phyloP scores from a whole-genome alignment of 1,140 invertebrate species.

The Cheumatopsyche charites region DNA sequence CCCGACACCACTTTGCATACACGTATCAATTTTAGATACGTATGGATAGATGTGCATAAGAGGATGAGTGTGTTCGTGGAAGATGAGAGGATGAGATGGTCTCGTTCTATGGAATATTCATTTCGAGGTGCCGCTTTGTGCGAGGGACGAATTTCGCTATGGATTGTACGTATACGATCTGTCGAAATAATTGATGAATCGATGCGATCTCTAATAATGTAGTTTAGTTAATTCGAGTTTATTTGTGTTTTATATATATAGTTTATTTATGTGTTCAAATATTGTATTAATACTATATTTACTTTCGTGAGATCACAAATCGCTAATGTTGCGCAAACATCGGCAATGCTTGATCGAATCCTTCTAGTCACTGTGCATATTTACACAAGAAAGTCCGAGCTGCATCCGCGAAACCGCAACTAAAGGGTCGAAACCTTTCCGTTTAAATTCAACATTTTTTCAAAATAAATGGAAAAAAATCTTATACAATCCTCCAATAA shows the following conservation, averaged over 20 bases:
- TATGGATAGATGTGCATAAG: background rate
- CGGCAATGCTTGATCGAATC: background rate
- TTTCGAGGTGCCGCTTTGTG: too few relatives aligned
- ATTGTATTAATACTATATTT: background rate
- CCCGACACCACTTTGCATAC: slow-evolving; percentile 43
- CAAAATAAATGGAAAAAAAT: background rate
- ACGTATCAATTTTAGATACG: slow-evolving; percentile 45
- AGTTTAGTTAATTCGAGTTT: too few relatives aligned
- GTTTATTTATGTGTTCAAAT: too few relatives aligned
- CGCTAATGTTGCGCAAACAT: slow-evolving; percentile 19
- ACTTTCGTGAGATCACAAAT: slow-evolving; percentile 8
- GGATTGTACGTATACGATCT: too few relatives aligned
- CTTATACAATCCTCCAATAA: too few relatives aligned
- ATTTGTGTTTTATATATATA: too few relatives aligned
- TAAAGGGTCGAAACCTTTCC: background rate
- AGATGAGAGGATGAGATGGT: slow-evolving; percentile 12
- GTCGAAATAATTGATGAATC: too few relatives aligned
- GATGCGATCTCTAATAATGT: too few relatives aligned
- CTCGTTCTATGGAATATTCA: background rate
- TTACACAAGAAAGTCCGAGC: slow-evolving; percentile 15
- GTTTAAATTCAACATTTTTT: background rate
- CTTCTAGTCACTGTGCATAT: background rate
- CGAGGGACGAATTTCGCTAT: too few relatives aligned
- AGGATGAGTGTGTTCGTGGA: background rate
- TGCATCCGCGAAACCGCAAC: background rate